Conservation (phyloP, 2,797 vertebrate species). For the Clarias pachynema region DNA sequence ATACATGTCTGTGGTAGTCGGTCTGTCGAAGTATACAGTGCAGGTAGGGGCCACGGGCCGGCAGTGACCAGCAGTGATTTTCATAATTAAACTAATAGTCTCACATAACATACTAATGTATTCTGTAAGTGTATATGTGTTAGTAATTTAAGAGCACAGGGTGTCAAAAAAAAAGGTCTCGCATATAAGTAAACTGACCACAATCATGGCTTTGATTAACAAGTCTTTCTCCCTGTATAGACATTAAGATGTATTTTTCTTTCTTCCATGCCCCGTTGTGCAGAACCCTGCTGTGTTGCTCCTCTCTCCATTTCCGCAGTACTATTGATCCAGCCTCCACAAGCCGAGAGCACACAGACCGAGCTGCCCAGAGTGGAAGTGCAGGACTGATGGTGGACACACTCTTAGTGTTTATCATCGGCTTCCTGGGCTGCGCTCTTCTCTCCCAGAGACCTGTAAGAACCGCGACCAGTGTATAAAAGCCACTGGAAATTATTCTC, state of each 20-base stretch:
- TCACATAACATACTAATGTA: background rate
- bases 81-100: background rate
- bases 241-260: slow-evolving; percentile 41
- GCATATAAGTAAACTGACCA: slow-evolving; percentile 14
- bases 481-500: background rate
- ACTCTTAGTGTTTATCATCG: slow-evolving; percentile 36
- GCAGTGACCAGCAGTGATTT: background rate
- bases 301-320: slow-evolving; percentile 51
- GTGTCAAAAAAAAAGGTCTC: background rate
- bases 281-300: slow-evolving; percentile 45
- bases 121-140: slow-evolving; percentile 20
- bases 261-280: slow-evolving; percentile 34
- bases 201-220: slow-evolving; percentile 40
- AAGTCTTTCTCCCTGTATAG: slow-evolving; percentile 33
- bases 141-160: background rate
- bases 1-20: background rate
- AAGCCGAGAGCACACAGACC: slow-evolving; percentile 42
- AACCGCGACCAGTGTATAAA: background rate
- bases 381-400: slow-evolving; percentile 35
- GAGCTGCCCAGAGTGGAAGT: slow-evolving; percentile 31
- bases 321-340: slow-evolving; percentile 53
- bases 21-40: background rate
- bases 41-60: background rate
- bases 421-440: background rate
- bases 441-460: background rate